A percentile compares a stretch with the other conserved stretches of the same genome.
Conservation (phyloP, 2,888 invertebrate genomes). For the Oscheius sp. region DNA sequence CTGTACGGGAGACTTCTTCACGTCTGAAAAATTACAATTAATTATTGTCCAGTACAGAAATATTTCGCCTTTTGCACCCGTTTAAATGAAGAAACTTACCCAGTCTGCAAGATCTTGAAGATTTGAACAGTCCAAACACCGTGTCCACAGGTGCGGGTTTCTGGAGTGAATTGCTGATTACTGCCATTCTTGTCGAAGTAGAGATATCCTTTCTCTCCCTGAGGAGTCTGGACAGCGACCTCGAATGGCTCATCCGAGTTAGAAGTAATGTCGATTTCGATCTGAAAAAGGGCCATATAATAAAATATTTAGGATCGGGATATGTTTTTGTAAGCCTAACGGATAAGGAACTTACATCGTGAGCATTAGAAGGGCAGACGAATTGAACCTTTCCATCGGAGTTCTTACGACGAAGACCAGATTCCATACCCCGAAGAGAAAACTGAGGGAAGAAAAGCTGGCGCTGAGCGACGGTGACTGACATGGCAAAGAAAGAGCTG, state of each 20-base stretch:
- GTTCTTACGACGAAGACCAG: slow-evolving; percentile 32
- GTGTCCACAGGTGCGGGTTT: slow-evolving; percentile 60
- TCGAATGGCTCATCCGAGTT: slow-evolving; percentile 45
- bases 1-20: slow-evolving; percentile 39
- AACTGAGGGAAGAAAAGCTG: neutral
- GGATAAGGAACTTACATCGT: slow-evolving; percentile 27
- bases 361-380: slow-evolving; percentile 32
- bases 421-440: too few species aligned
- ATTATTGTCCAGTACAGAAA: neutral
- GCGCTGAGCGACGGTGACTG: neutral
- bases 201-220: slow-evolving; percentile 56
- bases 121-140: slow-evolving; percentile 62
- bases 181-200: slow-evolving; percentile 48
- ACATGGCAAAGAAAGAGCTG: neutral
- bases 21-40: slow-evolving; percentile 40
- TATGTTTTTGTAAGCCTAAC: neutral
- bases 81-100: slow-evolving; percentile 31
- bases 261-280: slow-evolving; percentile 61
- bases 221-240: slow-evolving; percentile 58
- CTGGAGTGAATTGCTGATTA: slow-evolving; percentile 55
- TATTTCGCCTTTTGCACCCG: neutral
- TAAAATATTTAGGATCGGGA: neutral
- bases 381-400: slow-evolving; percentile 12
- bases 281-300: slow-evolving; percentile 43
- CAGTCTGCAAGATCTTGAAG: slow-evolving; percentile 41